Percentiles rank a stretch among this genome's conserved stretches.
Conservation (phyloP, 2,888 invertebrate species). For the Amiota minor region DNA sequence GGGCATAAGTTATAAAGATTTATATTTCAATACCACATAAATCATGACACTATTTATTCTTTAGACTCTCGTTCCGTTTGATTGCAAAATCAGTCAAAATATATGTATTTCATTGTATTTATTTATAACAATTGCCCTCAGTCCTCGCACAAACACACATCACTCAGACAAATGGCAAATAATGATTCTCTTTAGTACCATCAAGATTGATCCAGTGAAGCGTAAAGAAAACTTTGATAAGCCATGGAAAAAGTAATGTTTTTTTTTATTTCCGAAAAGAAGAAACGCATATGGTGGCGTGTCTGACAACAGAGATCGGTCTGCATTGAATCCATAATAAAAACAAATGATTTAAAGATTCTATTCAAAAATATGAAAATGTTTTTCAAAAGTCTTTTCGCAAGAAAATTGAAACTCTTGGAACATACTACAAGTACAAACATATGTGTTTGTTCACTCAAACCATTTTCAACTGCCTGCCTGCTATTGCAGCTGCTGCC, state of each 20-base stretch:
- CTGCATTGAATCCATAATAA: too few relatives aligned
- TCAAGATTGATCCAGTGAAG: constrained; percentile 60
- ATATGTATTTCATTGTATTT: not conserved
- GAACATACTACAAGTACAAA: too few relatives aligned
- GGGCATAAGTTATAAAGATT: constrained; percentile 8
- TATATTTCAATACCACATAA: not conserved
- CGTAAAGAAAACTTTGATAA: constrained; percentile 57
- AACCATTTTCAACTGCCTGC: too few relatives aligned
- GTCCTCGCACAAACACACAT: constrained; percentile 4
- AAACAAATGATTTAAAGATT: too few relatives aligned
- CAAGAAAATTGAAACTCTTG: too few relatives aligned
- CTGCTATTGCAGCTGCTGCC: too few relatives aligned
- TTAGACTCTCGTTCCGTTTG: constrained; percentile 3
- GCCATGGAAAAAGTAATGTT: constrained; percentile 47
- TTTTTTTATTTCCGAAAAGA: constrained; percentile 38
- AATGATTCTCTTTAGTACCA: constrained; percentile 34
- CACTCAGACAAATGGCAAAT: constrained; percentile 40
- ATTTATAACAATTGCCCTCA: too few relatives aligned
- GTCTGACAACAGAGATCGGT: too few relatives aligned
- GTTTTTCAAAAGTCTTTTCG: too few relatives aligned
- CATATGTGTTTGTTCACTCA: too few relatives aligned
- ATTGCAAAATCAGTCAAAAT: not conserved
- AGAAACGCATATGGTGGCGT: constrained; percentile 9
- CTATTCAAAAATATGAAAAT: too few relatives aligned
- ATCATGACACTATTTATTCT: constrained; percentile 3